Base-by-base conservation (phyloP, 2,113 vertebrate genomes). In the Planiliza haematocheilus region DNA sequence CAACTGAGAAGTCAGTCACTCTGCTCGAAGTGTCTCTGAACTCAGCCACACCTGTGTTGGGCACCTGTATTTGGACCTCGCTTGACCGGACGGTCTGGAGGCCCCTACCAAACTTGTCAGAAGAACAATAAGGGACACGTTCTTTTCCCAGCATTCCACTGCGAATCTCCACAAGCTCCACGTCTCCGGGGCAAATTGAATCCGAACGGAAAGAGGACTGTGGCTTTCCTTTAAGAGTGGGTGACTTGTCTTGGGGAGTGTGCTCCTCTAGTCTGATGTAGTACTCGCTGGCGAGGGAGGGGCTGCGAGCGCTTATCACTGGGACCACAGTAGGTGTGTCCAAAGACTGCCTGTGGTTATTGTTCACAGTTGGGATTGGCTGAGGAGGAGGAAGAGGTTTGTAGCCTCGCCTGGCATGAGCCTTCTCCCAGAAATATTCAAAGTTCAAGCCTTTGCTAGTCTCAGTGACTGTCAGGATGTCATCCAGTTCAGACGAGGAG, bases 401-500 rank as follows among this genome's bases (percentile, higher is more conserved):
- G 79, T 94, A 95, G 24, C 94, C 94, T 63, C 94, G 91, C 36
- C 95, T 95, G 10, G 94, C 92, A 16, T 96, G 92, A 13, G 96
- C 95, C 83, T 96, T 96, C 82, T 97, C 96, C 96, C 96, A 97
- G 84, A 97, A 94, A 91, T 96, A 97, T 81, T 97, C 96, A 70
- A 97, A 96, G 87, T 96, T 97, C 86, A 97, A 94, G 12, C 96
- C 96, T 51, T 95, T 95, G 88, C 96, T 97, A 61, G 96, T 97
- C 86, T 97, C 96, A 0, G 96, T 97, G 52, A 97, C 96, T 0
- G 96, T 97, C 51, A 97, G 92, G 56, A 97, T 96, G 50, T 97
- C 96, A 0, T 97, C 96, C 0, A 96, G 91, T 82, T 97, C 96
- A 12, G 93, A 91, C 2, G 93, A 92, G 38, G 92, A 92, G 1